Percentiles rank a stretch among this genome's conserved stretches.
These are phyloP conservation scores for Aphodius sticticus DNA, from an alignment of 2,888 invertebrate genomes.

Conservation along the genomic window DNA sequence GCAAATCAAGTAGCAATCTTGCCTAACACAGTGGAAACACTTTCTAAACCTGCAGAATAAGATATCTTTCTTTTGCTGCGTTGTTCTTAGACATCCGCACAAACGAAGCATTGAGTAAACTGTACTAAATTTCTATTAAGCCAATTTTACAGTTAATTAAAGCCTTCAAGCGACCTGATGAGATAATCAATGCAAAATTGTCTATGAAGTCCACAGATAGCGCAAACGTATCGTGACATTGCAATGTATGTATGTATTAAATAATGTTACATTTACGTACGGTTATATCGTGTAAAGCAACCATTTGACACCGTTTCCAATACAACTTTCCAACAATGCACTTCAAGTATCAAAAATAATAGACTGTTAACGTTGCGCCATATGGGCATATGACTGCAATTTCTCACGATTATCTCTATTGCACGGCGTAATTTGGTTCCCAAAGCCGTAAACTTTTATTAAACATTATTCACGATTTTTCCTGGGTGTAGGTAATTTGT, in stretches of 20 bases:
- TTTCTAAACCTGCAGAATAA: too few species aligned
- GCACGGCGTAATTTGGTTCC: not conserved
- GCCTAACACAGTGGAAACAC: too few species aligned
- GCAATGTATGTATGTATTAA: not conserved
- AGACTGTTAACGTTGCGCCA: not conserved
- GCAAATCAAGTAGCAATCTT: too few species aligned
- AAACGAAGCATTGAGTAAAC: too few species aligned
- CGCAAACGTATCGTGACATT: not conserved
- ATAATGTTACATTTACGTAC: not conserved
- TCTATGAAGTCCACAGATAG: not conserved
- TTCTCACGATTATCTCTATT: not conserved
- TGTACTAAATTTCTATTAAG: too few species aligned
- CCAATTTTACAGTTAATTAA: too few species aligned
- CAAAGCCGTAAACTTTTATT: not conserved
- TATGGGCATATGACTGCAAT: constrained; percentile 4
- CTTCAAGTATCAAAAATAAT: not conserved
- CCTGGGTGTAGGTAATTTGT: not conserved
- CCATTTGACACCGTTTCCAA: not conserved
- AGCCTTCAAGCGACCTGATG: too few species aligned
- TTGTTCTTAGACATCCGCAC: too few species aligned
- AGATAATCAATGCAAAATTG: not conserved
- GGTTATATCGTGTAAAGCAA: not conserved
- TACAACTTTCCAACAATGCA: constrained; percentile 4
- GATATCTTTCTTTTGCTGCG: too few species aligned
- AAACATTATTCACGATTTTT: constrained; percentile 4